Evolutionary conservation across 2,888 invertebrate genomes (phyloP), one percentile per base, ranked within the genome.

Genomic region (Parelbella ahira): DNA sequence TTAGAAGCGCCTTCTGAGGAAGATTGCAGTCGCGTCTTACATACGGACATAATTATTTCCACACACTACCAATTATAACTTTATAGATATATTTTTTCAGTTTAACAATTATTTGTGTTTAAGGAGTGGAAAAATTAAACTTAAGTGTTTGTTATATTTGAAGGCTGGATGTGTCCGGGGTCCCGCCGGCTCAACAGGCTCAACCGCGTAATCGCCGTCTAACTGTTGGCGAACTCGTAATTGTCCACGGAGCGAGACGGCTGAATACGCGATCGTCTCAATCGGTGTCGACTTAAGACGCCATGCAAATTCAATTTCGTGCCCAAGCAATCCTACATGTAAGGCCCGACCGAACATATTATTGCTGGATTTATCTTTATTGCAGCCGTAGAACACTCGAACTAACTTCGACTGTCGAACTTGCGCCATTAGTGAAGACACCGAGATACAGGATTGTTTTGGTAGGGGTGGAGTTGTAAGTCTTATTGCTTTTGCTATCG

Each of bases 341-440:
- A 82, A 84, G 83, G 81, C 83, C 81, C 76, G 78, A 73, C 78
- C 72, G 77, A 77, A 83, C 84, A 82, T 86, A 82, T 87, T 87
- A 87, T 87, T 82, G 82, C 79, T 80, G 86, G 87, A 87, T 86
- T 87, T 87, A 87, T 87, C 82, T 87, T 87, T 86, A 87, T 86
- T 83, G 86, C 83, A 73, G 76, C 76, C 72, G 80, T 83, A 80
- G 80, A 86, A 78, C 84, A 84, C 81, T 84, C 79, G 69, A 83
- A 84, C 78, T 83, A 83, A 87, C 77, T 84, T 86, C 82, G 83
- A 78, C 82, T 83, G 87, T 84, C 86, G 84, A 87, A 86, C 75
- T 87, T 87, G 66, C 70, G 80, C 87, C 84, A 86, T 87, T 87
- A 87, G 84, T 69, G 83, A 84, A 83, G 79, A 86, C 84, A 83